Base-by-base conservation (phyloP, 2,888 invertebrate species). In the Mythimna vitellina region DNA sequence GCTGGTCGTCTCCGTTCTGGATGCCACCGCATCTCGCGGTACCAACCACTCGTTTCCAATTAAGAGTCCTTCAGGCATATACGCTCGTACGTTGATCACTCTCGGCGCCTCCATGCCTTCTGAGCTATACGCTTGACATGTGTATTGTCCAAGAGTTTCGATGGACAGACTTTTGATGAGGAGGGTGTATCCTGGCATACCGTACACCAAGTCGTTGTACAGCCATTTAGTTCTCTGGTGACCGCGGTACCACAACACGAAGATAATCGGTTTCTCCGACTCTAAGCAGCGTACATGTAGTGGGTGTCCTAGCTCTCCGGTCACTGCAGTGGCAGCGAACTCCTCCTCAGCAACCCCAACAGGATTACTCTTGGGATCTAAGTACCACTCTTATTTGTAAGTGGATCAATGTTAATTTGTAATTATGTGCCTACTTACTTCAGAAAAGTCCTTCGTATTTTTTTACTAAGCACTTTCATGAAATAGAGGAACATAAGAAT, bases 91-190 rank as follows among this genome's bases (percentile, higher is more conserved):
- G 0, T 97, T 96, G 10, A 98, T 97, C 20, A 97, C 97, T 97
- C 98, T 98, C 62, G 98, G 97, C 0, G 98, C 98, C 8, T 99
- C 97, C 83, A 97, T 97, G 17, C 97, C 98, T 10, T 97, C 91
- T 3, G 98, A 98, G 89, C 99, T 99, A 93, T 98, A 99, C 7
- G 98, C 99, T 89, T 98, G 98, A 90, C 99, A 99, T 8, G 98
- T 98, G 94, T 99, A 99, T 65, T 97, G 97, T 7, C 99, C 99
- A 67, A 98, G 96, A 87, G 98, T 98, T 9, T 97, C 97, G 25
- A 97, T 88, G 49, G 97, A 96, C 20, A 99, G 97, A 1, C 97
- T 95, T 67, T 97, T 96, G 88, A 99, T 98, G 75, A 97, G 96
- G 61, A 99, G 96, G 1, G 98, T 97, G 92, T 97, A 97, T 86